These are phyloP conservation scores for Malurus alboscapulatus DNA, from an alignment of 2,113 vertebrate species.

Conservation along the genomic window DNA sequence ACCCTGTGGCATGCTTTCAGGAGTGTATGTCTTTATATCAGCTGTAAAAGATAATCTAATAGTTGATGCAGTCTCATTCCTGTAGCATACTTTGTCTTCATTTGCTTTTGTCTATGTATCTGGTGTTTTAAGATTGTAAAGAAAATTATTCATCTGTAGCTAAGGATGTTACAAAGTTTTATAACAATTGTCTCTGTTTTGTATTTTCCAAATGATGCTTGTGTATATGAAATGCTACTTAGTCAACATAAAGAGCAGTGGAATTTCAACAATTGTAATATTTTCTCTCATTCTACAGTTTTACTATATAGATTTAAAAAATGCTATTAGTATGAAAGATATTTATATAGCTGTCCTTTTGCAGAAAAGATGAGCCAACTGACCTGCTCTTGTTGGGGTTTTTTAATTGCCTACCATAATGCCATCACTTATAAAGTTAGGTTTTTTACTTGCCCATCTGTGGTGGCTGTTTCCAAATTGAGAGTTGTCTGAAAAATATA, in stretches of 20 bases:
- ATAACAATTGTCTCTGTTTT: neutral
- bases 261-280: neutral
- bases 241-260: neutral
- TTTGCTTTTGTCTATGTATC: neutral
- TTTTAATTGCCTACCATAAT: neutral
- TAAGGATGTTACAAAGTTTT: neutral
- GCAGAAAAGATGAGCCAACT: neutral
- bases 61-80: neutral
- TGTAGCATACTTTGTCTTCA: neutral
- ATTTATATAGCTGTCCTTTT: neutral
- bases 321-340: neutral
- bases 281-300: neutral
- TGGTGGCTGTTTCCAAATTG: neutral
- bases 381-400: neutral
- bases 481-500: neutral
- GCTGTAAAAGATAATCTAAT: neutral
- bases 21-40: neutral
- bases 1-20: neutral
- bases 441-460: neutral
- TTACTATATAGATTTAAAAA: neutral
- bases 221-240: neutral
- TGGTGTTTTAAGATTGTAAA: neutral
- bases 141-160: neutral
- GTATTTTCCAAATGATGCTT: neutral
- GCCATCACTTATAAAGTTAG: neutral